Conservation (phyloP, 2,888 invertebrate species). For the Drosophila bunnanda region DNA sequence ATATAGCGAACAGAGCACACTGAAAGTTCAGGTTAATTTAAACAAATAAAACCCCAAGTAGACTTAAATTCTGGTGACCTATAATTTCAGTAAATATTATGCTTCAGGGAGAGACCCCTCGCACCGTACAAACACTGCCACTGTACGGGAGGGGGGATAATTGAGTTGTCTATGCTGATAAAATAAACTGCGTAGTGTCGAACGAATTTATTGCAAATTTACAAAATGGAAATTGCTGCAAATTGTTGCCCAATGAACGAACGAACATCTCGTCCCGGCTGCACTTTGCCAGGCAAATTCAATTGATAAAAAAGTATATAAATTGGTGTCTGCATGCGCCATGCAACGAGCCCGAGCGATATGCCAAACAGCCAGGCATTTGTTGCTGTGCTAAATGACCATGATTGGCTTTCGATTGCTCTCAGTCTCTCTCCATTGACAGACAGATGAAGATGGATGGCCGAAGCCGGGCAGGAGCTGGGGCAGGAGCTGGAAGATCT, state of each 20-base stretch:
- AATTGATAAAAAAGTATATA: constrained; percentile 51
- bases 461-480: not conserved
- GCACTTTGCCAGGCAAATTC: constrained; percentile 51
- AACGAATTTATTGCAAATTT: constrained; percentile 56
- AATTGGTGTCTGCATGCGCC: constrained; percentile 33
- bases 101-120: too few species aligned
- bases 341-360: not conserved
- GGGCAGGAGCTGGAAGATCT: not conserved
- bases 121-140: too few species aligned
- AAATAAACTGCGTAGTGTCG: constrained; percentile 40
- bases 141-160: constrained; percentile 6
- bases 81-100: not conserved
- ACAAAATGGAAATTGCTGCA: constrained; percentile 52
- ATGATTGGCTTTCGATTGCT: constrained; percentile 48
- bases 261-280: constrained; percentile 20
- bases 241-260: constrained; percentile 47
- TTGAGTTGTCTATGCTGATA: constrained; percentile 42
- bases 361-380: constrained; percentile 17
- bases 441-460: constrained; percentile 37
- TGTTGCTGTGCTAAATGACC: constrained; percentile 41
- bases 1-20: too few species aligned
- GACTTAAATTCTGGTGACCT: not conserved
- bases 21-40: not conserved
- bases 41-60: not conserved
- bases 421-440: constrained; percentile 10